These are phyloP conservation scores for Axea sp. DNA, from an alignment of 2,888 invertebrate genomes.

Conservation along the genomic window DNA sequence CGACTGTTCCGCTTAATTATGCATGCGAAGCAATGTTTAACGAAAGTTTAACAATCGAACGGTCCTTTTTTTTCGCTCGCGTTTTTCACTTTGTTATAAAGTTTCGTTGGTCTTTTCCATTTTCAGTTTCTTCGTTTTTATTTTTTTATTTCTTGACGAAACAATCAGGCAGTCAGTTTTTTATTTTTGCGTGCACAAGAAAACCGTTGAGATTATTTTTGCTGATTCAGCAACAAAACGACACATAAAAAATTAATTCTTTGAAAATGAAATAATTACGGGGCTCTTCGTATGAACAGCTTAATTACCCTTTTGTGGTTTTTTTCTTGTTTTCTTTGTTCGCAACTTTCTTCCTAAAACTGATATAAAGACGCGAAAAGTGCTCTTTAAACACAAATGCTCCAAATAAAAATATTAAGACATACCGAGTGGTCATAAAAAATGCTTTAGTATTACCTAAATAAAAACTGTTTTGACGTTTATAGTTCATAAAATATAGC, in stretches of 20 bases:
- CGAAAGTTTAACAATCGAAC: slow-evolving; percentile 61
- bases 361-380: slow-evolving; percentile 5
- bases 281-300: not conserved
- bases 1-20: slow-evolving; percentile 62
- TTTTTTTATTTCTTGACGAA: too few species aligned
- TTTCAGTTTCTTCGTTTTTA: too few species aligned
- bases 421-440: slow-evolving; percentile 34
- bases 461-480: slow-evolving; percentile 46
- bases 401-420: slow-evolving; percentile 36
- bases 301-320: slow-evolving; percentile 7
- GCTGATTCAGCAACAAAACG: too few species aligned
- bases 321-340: not conserved
- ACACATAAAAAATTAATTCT: slow-evolving; percentile 14
- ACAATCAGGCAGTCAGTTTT: too few species aligned
- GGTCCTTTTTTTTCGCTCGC: slow-evolving; percentile 6
- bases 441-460: slow-evolving; percentile 39
- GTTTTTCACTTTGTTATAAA: not conserved
- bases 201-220: too few species aligned
- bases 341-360: slow-evolving; percentile 1
- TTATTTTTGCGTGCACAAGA: too few species aligned
- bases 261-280: slow-evolving; percentile 7
- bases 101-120: too few species aligned
- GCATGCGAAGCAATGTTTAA: slow-evolving; percentile 63
- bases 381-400: slow-evolving; percentile 9
- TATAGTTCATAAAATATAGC: slow-evolving; percentile 52